Percentiles rank a stretch among this genome's conserved stretches.
phyloP scores from a whole-genome alignment of 2,797 vertebrate genomes.

The Echeneis naucrates region DNA sequence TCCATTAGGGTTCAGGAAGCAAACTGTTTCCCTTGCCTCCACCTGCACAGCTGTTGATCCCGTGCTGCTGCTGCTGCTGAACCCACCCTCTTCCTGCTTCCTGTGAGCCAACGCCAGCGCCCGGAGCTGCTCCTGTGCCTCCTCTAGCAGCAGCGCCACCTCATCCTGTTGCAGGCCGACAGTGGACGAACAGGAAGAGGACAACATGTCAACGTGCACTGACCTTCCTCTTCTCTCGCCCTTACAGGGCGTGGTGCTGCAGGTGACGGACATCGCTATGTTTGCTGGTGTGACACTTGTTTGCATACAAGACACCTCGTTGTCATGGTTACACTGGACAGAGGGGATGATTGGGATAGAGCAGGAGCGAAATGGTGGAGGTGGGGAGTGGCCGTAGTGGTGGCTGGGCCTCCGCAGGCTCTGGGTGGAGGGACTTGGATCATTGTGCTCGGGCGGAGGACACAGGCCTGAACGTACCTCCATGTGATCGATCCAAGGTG shows the following conservation, averaged over 20 bases:
- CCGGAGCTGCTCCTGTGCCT: conserved; percentile 81
- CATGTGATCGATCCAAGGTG: conserved; percentile 47
- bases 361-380: conserved; percentile 74
- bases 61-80: neutral
- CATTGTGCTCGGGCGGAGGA: neutral
- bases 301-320: conserved; percentile 85
- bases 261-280: conserved; percentile 36
- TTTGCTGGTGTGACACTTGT: conserved; percentile 53
- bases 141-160: conserved; percentile 73
- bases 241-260: conserved; percentile 31
- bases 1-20: conserved; percentile 79
- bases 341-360: conserved; percentile 86
- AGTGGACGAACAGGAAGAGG: conserved; percentile 55
- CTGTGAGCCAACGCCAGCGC: conserved; percentile 73
- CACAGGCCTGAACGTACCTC: conserved; percentile 28
- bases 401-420: conserved; percentile 53
- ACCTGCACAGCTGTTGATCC: neutral
- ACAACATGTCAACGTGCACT: neutral
- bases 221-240: conserved; percentile 33
- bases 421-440: conserved; percentile 21
- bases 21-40: conserved; percentile 82
- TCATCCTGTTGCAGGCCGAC: conserved; percentile 65
- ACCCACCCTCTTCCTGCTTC: conserved; percentile 73
- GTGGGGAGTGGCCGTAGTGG: conserved; percentile 42
- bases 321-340: conserved; percentile 78